Conservation (phyloP, 2,797 vertebrate species). For the Rhinella marina region DNA sequence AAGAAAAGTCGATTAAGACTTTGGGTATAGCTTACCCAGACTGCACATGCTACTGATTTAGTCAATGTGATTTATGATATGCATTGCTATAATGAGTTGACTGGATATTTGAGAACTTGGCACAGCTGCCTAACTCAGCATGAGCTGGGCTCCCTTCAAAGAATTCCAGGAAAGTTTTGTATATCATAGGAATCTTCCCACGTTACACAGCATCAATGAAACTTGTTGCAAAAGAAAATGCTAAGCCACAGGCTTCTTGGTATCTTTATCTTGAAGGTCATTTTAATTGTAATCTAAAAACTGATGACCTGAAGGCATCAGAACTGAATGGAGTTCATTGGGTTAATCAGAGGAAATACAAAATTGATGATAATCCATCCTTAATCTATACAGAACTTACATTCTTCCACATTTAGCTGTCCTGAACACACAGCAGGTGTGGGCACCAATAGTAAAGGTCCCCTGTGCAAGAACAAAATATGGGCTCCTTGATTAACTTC, state of each 20-base stretch:
- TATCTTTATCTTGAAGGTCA: not conserved
- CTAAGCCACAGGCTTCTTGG: not conserved
- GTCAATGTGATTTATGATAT: not conserved
- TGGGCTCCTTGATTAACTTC: too few relatives aligned
- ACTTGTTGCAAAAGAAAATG: not conserved
- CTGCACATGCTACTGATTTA: not conserved
- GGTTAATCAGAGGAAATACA: not conserved
- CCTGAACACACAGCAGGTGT: not conserved
- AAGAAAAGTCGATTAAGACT: too few relatives aligned
- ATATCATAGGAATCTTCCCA: constrained; percentile 23
- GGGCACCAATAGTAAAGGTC: too few relatives aligned
- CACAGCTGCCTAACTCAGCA: not conserved
- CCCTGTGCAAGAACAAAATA: too few relatives aligned
- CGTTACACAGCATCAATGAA: constrained; percentile 4
- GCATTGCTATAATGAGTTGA: not conserved
- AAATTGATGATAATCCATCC: not conserved
- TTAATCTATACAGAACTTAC: not conserved
- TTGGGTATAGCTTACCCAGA: too few relatives aligned
- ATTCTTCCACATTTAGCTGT: not conserved
- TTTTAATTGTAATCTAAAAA: not conserved
- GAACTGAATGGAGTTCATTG: not conserved
- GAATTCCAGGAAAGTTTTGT: constrained; percentile 9
- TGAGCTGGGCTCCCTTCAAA: not conserved
- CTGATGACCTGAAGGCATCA: not conserved
- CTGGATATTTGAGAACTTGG: constrained; percentile 4